A percentile compares a stretch with the other conserved stretches of the same genome.
Conservation (phyloP, 2,113 vertebrate genomes). For the Anhinga rufa region DNA sequence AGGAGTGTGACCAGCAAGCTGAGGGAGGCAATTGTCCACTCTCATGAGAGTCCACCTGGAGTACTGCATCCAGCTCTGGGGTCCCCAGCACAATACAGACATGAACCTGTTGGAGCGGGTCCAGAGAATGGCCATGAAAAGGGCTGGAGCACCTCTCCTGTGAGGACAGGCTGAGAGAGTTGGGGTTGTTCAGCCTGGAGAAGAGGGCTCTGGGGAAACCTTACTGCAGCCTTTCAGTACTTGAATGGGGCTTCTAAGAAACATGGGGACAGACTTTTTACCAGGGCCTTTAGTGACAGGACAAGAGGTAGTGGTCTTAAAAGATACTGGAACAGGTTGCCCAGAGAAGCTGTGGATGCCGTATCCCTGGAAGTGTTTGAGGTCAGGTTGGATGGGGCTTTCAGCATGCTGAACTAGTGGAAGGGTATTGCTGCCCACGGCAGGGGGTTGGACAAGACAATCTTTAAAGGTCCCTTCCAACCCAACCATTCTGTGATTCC, state of each 20-base stretch:
- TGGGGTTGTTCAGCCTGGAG: not conserved
- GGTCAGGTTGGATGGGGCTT: not conserved
- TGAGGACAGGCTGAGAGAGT: not conserved
- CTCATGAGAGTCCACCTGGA: not conserved
- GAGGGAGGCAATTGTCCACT: not conserved
- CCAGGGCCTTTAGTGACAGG: not conserved
- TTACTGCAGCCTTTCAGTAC: not conserved
- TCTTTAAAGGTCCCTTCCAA: not conserved
- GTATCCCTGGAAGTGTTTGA: not conserved
- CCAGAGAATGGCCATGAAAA: not conserved
- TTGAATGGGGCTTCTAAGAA: not conserved
- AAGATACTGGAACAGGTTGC: not conserved
- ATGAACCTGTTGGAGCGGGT: not conserved
- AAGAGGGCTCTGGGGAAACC: not conserved
- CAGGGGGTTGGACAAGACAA: not conserved
- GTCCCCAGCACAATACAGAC: not conserved
- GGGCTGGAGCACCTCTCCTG: too few species aligned
- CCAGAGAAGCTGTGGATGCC: not conserved
- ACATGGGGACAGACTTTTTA: not conserved
- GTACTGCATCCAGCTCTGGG: not conserved
- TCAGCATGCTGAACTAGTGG: not conserved
- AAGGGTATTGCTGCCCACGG: too few species aligned
- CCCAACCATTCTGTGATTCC: not conserved
- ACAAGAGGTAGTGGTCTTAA: not conserved
- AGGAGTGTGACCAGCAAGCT: not conserved